Conservation (phyloP, 2,888 invertebrate genomes). For the Caenorhabditis sp. region DNA sequence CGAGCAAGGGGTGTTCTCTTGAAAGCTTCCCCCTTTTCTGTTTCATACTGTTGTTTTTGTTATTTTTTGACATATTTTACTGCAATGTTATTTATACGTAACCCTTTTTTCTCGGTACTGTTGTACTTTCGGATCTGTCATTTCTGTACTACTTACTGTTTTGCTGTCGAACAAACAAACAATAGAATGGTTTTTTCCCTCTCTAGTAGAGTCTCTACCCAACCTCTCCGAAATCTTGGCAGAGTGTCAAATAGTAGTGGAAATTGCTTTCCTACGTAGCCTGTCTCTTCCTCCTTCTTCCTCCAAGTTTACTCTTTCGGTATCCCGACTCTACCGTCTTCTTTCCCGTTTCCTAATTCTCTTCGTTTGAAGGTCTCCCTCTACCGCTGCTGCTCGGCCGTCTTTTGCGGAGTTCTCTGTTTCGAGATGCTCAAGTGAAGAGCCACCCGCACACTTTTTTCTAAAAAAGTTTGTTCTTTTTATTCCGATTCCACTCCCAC, state of each 20-base stretch:
- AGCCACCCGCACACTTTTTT: slow-evolving; percentile 30
- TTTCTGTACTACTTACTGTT: slow-evolving; percentile 37
- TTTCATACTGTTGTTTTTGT: not conserved
- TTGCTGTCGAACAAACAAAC: slow-evolving; percentile 37
- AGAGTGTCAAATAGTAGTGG: slow-evolving; percentile 49
- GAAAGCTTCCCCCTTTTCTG: too few relatives aligned
- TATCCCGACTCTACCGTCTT: slow-evolving; percentile 46
- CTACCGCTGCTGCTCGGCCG: slow-evolving; percentile 3
- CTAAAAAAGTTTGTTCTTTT: slow-evolving; percentile 52
- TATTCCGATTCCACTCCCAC: slow-evolving; percentile 8
- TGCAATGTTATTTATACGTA: not conserved
- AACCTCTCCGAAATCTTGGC: slow-evolving; percentile 36
- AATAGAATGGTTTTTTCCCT: slow-evolving; percentile 12
- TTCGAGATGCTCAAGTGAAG: slow-evolving; percentile 56
- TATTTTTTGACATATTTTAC: too few relatives aligned
- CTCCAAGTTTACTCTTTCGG: slow-evolving; percentile 58
- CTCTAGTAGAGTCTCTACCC: too few relatives aligned
- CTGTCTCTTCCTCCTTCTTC: slow-evolving; percentile 24
- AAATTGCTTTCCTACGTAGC: slow-evolving; percentile 36
- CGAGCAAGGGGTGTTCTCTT: too few relatives aligned
- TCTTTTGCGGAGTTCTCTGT: slow-evolving; percentile 53
- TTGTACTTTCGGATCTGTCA: slow-evolving; percentile 19
- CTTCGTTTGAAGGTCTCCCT: slow-evolving; percentile 12
- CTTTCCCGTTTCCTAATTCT: slow-evolving; percentile 31
- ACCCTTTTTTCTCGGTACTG: not conserved